Evolutionary conservation across 2,113 vertebrate species (phyloP), one percentile per base, ranked within the genome.

Genomic region (Stigmatopora nigra): DNA sequence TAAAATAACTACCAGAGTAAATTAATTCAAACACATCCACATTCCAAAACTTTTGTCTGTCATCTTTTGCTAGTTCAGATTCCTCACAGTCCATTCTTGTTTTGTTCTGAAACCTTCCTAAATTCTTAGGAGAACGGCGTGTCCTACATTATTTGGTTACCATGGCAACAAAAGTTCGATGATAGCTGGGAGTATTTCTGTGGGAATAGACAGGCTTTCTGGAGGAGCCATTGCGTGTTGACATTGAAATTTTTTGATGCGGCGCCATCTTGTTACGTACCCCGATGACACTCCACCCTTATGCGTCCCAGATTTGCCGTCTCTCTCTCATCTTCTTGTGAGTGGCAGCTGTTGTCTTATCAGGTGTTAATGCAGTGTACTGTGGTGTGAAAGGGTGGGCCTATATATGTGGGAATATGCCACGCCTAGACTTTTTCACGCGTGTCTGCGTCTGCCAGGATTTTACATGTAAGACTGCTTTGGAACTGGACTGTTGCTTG

Each of bases 401-500:
- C 11, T 58, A 12, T 14, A n/a, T 6, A 17, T 41, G 35, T 44
- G 13, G 10, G 38, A 45, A 45, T 45, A n/a, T 61, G 58, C 10
- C 58, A 14, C 20, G 57, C 35, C 17, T 35, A 6, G 11, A 20
- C 20, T 22, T 55, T 19, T 36, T 25, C 36, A 15, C 31, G 25
- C 17, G 12, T 17, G 9, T 41, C 6, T 41, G 16, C 17, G 56
- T 58, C 25, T 36, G 55, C n/a, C 17, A 31, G 17, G 46, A 35
- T 25, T 59, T 25, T 15, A 12, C 31, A 36, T 20, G 16, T 75
- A 2, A 53, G 0, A 9, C 53, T 65, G 55, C 53, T 63, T 81
- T 70, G 69, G 52, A 62, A 68, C 41, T 66, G 71, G 73, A 77
- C 70, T 63, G 46, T 68, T 66, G 62, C 41, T 79, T 64, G 74